Evolutionary conservation across 2,888 invertebrate species (phyloP), one percentile per base, ranked within the genome.

Genomic region (Pharmacophagus antenor): DNA sequence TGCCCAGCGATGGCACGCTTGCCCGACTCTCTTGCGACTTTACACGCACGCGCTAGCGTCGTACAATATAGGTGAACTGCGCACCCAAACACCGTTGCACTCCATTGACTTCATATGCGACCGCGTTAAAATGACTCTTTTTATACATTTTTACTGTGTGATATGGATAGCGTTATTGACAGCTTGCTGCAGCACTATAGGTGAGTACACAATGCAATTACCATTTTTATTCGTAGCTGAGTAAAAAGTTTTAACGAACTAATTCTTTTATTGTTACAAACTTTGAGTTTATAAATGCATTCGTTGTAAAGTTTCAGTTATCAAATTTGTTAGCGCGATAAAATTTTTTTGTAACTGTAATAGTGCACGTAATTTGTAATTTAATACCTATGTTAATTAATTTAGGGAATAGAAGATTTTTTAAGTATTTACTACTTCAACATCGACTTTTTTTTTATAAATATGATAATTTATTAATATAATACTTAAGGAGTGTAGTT

Each of bases 101-200:
- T 55, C 51, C 65, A 71, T 68, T 68, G 59, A 65, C 62, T 62
- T 75, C 76, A 73, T 72, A 79, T 80, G 81, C 79, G 74, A 82
- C 67, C 70, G 63, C 70, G 72, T 73, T 73, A 87, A 82, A 83
- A 90, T 90, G 90, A 86, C 88, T 82, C 79, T 84, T 88, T 89
- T 88, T 87, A 79, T 89, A 88, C 82, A 84, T 88, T 87, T 88
- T 74, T 88, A 89, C 72, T 82, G 85, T 87, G 88, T 84, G 72
- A 80, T 87, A 78, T 87, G 83, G 84, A 84, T 85, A 79, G 82
- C 84, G 69, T 72, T 90, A 69, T 69, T 87, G 70, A 80, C 82
- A 62, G 74, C 74, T 65, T 85, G 84, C 82, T 84, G 84, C 79
- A 83, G 79, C 63, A 85, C 83, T 65, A 86, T 86, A 83, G 89